These are phyloP conservation scores for Gracilinanus agilis DNA, from an alignment of 2,113 vertebrate species.

Conservation along the genomic window DNA sequence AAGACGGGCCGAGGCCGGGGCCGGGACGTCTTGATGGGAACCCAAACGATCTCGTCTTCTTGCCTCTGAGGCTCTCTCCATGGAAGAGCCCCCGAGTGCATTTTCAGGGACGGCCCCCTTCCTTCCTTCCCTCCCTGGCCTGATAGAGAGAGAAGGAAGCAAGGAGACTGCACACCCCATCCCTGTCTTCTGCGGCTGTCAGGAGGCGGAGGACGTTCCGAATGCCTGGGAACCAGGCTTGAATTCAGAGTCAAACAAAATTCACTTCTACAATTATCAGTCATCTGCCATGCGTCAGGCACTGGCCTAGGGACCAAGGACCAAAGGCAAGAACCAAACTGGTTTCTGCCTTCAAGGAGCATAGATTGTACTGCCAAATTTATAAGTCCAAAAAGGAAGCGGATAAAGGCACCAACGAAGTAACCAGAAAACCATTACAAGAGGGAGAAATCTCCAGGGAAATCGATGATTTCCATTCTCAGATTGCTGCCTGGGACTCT, in stretches of 20 bases:
- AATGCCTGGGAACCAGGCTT: not conserved
- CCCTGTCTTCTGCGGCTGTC: not conserved
- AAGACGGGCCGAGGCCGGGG: not conserved
- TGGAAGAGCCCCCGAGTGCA: not conserved
- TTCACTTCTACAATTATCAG: not conserved
- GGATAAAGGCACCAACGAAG: not conserved
- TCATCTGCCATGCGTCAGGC: not conserved
- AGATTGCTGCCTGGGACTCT: not conserved
- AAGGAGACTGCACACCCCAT: not conserved
- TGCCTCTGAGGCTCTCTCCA: not conserved
- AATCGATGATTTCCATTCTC: not conserved
- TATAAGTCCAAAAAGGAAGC: not conserved
- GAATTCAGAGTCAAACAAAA: not conserved
- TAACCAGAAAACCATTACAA: not conserved
- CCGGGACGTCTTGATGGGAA: accelerated
- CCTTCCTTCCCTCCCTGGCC: not conserved
- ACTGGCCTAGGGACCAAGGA: not conserved
- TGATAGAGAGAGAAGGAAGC: not conserved
- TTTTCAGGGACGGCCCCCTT: not conserved
- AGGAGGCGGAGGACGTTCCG: not conserved
- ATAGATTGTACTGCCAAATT: not conserved
- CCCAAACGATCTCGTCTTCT: not conserved
- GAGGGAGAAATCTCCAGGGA: not conserved
- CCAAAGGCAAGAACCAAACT: not conserved
- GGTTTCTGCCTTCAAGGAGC: not conserved